A percentile compares a stretch with the other conserved stretches of the same genome.
These are phyloP conservation scores for Tanypteryx hageni DNA, from an alignment of 2,888 invertebrate genomes.

Conservation along the genomic window DNA sequence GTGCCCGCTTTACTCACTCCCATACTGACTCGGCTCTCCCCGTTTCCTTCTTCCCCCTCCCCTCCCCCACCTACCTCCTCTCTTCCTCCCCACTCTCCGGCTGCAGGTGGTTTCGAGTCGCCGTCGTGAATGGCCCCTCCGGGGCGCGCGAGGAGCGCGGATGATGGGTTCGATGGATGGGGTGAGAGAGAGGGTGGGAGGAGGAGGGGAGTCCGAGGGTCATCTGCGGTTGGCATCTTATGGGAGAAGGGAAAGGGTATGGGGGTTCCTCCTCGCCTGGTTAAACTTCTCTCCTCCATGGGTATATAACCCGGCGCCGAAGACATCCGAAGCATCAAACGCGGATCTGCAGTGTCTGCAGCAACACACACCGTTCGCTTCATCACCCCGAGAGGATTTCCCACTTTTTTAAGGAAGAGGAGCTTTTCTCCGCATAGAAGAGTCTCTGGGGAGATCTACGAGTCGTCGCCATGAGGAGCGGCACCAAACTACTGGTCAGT, in stretches of 20 bases:
- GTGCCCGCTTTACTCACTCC: background rate
- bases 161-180: constrained; percentile 7
- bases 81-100: background rate
- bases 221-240: constrained; percentile 59
- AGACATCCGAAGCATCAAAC: constrained; percentile 43
- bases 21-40: background rate
- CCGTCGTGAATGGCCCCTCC: constrained; percentile 14
- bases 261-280: background rate
- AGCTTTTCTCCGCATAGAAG: background rate
- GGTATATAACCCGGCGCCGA: constrained; percentile 45
- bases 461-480: constrained; percentile 60
- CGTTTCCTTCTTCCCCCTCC: background rate
- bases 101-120: constrained; percentile 31
- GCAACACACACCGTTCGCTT: background rate
- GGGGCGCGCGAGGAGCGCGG: background rate
- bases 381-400: background rate
- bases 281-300: constrained; percentile 5
- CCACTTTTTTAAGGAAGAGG: background rate
- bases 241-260: constrained; percentile 57
- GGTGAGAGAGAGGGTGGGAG: background rate
- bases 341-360: constrained; percentile 61
- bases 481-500: constrained; percentile 63
- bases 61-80: background rate
- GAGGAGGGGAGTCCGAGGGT: constrained; percentile 38
- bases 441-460: background rate